These are phyloP conservation scores for Fragum fragum DNA, from an alignment of 2,888 invertebrate species.

Conservation along the genomic window DNA sequence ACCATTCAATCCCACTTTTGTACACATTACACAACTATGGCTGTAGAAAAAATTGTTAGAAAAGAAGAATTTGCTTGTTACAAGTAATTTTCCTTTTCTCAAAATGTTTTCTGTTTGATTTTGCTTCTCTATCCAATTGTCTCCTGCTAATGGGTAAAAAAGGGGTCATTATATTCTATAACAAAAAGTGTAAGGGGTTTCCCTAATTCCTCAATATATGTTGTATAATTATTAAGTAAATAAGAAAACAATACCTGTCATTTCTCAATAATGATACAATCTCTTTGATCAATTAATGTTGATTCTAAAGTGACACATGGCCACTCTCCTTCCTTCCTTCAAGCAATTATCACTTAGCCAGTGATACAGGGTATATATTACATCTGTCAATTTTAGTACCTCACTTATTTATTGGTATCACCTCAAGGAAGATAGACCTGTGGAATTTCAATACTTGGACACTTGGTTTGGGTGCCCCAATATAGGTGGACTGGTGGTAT, in stretches of 20 bases:
- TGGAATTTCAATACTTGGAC: conserved; percentile 5
- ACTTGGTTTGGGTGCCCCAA: neutral
- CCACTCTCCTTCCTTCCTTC: conserved; percentile 18
- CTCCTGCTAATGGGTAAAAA: no score
- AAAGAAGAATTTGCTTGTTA: no score
- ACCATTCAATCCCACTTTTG: no score
- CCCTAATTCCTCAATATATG: neutral
- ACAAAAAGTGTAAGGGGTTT: neutral
- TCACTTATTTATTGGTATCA: neutral
- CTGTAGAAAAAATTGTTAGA: no score
- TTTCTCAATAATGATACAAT: conserved; percentile 13
- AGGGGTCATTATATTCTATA: no score
- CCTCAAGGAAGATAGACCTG: neutral
- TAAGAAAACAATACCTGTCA: conserved; percentile 26
- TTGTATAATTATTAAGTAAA: conserved; percentile 9
- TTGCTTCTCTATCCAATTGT: no score
- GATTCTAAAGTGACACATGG: conserved; percentile 17
- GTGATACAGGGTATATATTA: neutral
- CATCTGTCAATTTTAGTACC: neutral
- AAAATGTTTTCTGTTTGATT: no score
- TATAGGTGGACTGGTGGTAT: neutral
- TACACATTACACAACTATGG: no score
- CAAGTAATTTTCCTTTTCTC: no score
- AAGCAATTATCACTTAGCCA: conserved; percentile 11
- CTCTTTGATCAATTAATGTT: conserved; percentile 15